These are phyloP conservation scores for Peromyscus maniculatus DNA, from an alignment of 2,113 vertebrate species.

Conservation along the genomic window DNA sequence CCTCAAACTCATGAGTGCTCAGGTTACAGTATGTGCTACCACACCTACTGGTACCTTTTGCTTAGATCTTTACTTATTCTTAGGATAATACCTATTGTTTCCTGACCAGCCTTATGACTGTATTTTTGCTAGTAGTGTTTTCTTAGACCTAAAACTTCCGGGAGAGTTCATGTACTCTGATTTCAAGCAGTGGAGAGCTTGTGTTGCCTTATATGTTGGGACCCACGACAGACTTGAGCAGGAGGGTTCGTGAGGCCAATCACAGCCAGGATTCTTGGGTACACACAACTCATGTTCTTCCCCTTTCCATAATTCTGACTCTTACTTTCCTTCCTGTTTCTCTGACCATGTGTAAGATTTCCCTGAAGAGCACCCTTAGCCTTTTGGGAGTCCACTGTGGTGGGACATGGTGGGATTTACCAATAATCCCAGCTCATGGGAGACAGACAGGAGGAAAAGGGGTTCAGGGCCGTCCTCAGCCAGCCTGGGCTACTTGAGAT, in stretches of 20 bases:
- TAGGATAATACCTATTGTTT: background rate
- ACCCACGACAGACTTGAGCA: too few species aligned
- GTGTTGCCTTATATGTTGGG: background rate
- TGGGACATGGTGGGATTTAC: background rate
- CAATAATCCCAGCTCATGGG: background rate
- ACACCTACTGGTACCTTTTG: background rate
- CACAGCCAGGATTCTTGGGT: fast-evolving
- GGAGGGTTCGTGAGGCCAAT: background rate
- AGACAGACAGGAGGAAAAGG: background rate
- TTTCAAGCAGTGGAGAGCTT: background rate
- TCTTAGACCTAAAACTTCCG: conserved; percentile 1
- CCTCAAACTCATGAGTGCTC: background rate
- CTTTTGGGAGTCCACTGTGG: background rate
- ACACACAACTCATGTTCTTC: background rate
- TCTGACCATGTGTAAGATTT: background rate
- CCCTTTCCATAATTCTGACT: background rate
- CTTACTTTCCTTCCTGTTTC: background rate
- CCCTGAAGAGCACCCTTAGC: background rate
- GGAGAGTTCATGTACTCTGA: background rate
- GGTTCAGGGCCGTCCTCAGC: background rate
- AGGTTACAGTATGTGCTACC: background rate
- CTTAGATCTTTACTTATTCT: conserved; percentile 44
- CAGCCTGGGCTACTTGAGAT: background rate
- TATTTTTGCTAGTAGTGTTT: conserved; percentile 41
- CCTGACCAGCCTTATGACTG: background rate